Evolutionary conservation across 2,888 invertebrate genomes (phyloP), one percentile per base, ranked within the genome.

Genomic region (Neoascia interrupta): DNA sequence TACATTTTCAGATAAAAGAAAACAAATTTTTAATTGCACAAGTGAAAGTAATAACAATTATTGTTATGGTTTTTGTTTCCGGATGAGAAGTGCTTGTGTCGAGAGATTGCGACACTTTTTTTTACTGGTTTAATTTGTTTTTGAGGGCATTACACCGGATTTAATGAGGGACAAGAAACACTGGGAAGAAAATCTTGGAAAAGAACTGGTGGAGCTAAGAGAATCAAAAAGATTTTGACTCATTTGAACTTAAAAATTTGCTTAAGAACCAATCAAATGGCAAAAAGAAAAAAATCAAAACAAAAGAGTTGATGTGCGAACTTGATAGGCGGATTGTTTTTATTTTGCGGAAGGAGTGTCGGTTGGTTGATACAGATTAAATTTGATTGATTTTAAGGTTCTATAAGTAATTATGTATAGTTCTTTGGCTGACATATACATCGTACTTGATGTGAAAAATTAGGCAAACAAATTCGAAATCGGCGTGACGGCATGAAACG

Each of bases 21-120:
- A 68, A 54, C 19, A 19, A 54, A n/a, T n/a, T 53, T 68, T 68
- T 74, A 74, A 74, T 68, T 68, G 41, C 74, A 21, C 60, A 2
- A 74, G 74, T 74, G 74, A 74, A 74, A 74, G 74, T 74, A 68
- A 74, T 74, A 66, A 68, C 68, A 74, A 74, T 68, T 74, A 74
- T 45, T 53, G 16, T 66, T 73, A 45, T 51, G 51, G 4, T 26
- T 16, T 19, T 37, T 60, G 36, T 61, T 74, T 74, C 74, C 68
- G 68, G 60, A 60, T 60, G 54, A 21, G 23, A 63, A 61, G 37
- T 49, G 26, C 41, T 49, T 47, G 15, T 18, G 39, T 23, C 8
- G 5, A 15, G 10, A 43, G 13, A 43, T 43, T 61, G 56, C 43
- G 66, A 73, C 72, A 66, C 21, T 47, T 41, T 61, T 37, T 8